These are phyloP conservation scores for Heliornis fulica DNA, from an alignment of 2,113 vertebrate species.

Conservation along the genomic window DNA sequence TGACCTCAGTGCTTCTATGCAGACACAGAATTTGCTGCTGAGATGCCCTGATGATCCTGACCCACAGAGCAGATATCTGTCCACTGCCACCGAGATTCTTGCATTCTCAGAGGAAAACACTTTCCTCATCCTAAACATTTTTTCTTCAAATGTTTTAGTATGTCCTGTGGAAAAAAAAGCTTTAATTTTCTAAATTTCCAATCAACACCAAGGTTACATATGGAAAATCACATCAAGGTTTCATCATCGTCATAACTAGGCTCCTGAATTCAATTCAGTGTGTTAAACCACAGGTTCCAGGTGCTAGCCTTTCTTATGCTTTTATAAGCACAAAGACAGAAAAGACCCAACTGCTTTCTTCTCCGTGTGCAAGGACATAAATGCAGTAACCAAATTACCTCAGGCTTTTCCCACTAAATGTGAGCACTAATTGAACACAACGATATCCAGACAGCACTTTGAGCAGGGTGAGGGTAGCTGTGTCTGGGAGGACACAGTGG, in stretches of 20 bases:
- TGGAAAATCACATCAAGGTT: neutral
- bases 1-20: neutral
- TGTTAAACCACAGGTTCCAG: neutral
- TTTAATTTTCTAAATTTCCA: neutral
- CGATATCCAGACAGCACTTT: neutral
- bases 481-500: neutral
- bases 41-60: neutral
- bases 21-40: neutral
- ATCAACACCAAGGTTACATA: neutral
- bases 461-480: neutral
- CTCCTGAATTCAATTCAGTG: neutral
- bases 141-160: neutral
- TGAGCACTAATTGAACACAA: neutral
- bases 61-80: neutral
- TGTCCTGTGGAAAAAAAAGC: neutral
- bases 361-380: neutral
- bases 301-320: neutral
- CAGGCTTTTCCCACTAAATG: neutral
- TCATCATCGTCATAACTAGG: neutral
- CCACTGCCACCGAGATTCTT: neutral
- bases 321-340: neutral
- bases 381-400: neutral
- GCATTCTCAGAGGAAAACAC: neutral
- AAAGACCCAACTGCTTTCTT: neutral
- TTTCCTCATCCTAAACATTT: neutral